A percentile compares a stretch with the other conserved stretches of the same genome.
Evolutionary conservation across 2,113 vertebrate genomes (phyloP).

Genomic region (Grammomys dolichurus): DNA sequence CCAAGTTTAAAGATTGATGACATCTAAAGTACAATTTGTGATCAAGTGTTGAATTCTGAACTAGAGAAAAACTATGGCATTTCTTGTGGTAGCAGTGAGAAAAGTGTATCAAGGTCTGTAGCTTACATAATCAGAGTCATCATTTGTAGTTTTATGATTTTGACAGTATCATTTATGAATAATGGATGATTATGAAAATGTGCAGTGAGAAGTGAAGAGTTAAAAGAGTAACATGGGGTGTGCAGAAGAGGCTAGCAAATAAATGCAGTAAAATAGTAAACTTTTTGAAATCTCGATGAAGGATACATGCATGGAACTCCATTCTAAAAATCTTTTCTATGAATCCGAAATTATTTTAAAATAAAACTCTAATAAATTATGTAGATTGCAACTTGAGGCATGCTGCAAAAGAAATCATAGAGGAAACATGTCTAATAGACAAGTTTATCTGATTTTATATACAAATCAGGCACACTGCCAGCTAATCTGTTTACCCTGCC

Average conservation of each 20-base stretch:
- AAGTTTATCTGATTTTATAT: neutral
- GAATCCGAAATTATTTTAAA: conserved; percentile 48
- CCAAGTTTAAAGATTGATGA: neutral
- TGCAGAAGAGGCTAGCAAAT: neutral
- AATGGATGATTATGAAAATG: conserved; percentile 16
- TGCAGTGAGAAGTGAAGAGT: neutral
- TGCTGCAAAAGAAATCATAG: neutral
- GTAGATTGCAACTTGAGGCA: neutral
- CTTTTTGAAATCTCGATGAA: neutral
- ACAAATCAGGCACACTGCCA: neutral
- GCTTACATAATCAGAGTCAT: neutral
- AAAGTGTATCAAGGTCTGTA: neutral
- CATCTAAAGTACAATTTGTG: neutral
- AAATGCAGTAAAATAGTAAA: conserved; percentile 9
- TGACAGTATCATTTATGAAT: neutral
- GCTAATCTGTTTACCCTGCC: neutral
- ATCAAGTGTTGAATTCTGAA: neutral
- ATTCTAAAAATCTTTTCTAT: conserved; percentile 19
- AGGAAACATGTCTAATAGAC: neutral
- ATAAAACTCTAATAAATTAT: neutral
- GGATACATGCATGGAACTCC: neutral
- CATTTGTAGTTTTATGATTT: neutral
- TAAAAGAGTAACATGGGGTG: neutral
- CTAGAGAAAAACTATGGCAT: neutral
- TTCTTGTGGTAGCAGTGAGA: neutral